Base-by-base conservation (phyloP, 2,797 vertebrate genomes). In the Sardinella longiceps region DNA sequence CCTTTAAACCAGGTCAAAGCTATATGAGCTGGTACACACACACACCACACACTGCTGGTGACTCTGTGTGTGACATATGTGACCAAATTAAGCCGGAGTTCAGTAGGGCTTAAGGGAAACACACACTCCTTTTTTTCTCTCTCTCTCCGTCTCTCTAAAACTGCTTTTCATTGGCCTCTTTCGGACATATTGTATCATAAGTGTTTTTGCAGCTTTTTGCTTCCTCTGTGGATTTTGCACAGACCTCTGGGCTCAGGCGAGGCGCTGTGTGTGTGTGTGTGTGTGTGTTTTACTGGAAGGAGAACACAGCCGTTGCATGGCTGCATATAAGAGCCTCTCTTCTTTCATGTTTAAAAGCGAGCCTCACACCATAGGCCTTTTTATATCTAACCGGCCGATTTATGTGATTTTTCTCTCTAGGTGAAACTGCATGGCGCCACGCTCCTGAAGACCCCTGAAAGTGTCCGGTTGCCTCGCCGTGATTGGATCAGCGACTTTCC, bases 371-470 rank as follows among this genome's bases (percentile, higher is more conserved):
- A 23, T 74, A 43, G 7, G 70, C 28, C 70, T 77, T 77, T 77
- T 43, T 20, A 77, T 43, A 77, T 77, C 70, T 43, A 77, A 77
- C 70, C 6, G 33, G 6, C 4, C 37, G 37, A 39, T 77, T 77
- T 77, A 77, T 86, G 30, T 82, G 53, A 77, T 88, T 82, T 84
- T 90, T 86, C 43, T 89, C 3, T 88, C 86, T 91, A 93, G 92
- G 90, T 92, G 77, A 86, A 85, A n/a, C 43, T 48, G 85, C 90
- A 86, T 87, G 84, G 87, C 80, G 83, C 88, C 70, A 83, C 85
- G 86, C 18, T 84, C 88, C 80, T 77, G 87, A 84, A 74, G 83
- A 87, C 81, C 87, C 58, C 18, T 37, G 30, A 80, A 80, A 80
- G 70, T 85, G 60, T 82, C 30, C 48, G 80, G 53, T 90, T 83